These are phyloP conservation scores for Eurytoma californica DNA, from an alignment of 2,888 invertebrate genomes.

Conservation along the genomic window DNA sequence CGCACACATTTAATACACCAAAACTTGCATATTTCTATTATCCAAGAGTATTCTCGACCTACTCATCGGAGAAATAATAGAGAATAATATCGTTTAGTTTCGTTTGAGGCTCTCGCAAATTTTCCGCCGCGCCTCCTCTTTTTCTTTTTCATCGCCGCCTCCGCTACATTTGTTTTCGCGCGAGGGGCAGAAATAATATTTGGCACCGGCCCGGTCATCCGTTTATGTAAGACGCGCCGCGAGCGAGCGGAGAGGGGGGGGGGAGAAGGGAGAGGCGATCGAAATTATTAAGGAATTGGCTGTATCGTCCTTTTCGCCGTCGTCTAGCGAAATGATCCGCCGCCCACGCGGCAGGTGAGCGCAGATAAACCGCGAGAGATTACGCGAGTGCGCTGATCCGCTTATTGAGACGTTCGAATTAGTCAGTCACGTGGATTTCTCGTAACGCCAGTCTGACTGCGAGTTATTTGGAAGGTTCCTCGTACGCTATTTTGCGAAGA, in stretches of 20 bases:
- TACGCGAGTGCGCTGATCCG: too few species aligned
- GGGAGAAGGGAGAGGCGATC: neutral
- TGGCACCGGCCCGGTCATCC: constrained; percentile 61
- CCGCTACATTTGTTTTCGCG: constrained; percentile 44
- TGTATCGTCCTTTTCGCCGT: constrained; percentile 7
- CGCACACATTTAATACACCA: too few species aligned
- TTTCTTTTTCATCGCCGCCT: neutral
- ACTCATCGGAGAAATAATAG: neutral
- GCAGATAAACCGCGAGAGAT: too few species aligned
- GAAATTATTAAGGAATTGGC: neutral
- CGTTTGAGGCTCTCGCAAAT: neutral
- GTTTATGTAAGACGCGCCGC: constrained; percentile 60
- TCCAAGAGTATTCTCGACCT: too few species aligned
- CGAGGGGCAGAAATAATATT: constrained; percentile 65
- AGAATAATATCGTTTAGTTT: neutral
- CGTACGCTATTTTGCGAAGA: too few species aligned
- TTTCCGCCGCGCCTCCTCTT: neutral
- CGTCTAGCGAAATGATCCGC: neutral
- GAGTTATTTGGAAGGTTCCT: too few species aligned
- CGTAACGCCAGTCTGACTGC: too few species aligned
- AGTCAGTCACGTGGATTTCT: too few species aligned
- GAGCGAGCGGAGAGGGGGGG: neutral
- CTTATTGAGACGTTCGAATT: too few species aligned
- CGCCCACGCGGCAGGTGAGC: neutral
- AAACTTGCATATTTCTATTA: too few species aligned